Conservation (phyloP, 2,113 vertebrate genomes). For the Esox niger region DNA sequence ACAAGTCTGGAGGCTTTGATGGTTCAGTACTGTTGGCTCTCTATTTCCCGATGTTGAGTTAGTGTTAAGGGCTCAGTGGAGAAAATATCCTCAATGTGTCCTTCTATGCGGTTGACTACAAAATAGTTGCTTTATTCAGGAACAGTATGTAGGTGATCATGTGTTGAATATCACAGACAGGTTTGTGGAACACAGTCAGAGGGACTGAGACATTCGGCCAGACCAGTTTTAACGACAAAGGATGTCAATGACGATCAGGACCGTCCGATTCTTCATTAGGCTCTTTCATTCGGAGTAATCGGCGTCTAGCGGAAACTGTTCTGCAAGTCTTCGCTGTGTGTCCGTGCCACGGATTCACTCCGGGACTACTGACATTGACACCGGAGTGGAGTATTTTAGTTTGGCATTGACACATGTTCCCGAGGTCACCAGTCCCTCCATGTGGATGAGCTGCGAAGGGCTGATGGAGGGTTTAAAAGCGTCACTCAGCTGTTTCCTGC, state of each 20-base stretch:
- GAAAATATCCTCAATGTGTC: neutral
- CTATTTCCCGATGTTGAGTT: too few species aligned
- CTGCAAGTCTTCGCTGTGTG: too few species aligned
- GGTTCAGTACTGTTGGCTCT: too few species aligned
- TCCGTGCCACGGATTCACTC: too few species aligned
- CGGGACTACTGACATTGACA: constrained; percentile 5
- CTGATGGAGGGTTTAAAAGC: constrained; percentile 38
- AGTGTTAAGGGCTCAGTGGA: neutral
- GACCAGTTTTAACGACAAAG: too few species aligned
- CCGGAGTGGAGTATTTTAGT: neutral
- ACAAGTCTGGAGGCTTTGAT: too few species aligned
- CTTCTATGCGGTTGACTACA: too few species aligned
- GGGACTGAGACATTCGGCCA: neutral
- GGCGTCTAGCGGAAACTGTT: too few species aligned
- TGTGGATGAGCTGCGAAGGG: neutral
- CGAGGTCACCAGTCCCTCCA: constrained; percentile 5
- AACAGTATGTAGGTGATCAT: neutral
- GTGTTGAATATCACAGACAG: constrained; percentile 2
- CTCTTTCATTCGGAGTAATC: too few species aligned
- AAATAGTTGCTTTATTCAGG: too few species aligned
- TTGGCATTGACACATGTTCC: constrained; percentile 6
- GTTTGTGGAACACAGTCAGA: neutral
- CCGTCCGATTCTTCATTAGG: too few species aligned
- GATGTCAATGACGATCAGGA: too few species aligned
- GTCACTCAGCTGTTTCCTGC: constrained; percentile 25